Evolutionary conservation across 2,113 vertebrate genomes (phyloP).

Genomic region (Camelus bactrianus): DNA sequence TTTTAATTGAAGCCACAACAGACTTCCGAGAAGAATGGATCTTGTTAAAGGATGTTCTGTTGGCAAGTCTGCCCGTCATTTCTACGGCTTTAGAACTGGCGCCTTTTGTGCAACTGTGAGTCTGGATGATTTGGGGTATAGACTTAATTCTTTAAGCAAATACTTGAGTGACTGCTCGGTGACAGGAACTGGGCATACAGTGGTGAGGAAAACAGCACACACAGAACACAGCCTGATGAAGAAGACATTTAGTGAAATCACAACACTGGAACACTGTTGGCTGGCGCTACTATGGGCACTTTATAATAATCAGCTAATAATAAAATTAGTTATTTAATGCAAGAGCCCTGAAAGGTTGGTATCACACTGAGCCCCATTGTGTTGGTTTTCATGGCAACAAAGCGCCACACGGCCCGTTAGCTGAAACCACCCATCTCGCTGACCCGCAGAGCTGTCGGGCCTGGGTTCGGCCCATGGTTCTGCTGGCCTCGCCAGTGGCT

Average conservation of each 20-base stretch:
- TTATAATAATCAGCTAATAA: not conserved
- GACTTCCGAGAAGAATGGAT: not conserved
- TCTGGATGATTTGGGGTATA: not conserved
- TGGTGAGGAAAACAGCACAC: not conserved
- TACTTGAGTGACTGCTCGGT: not conserved
- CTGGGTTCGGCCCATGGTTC: rapidly evolving
- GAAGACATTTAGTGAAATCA: not conserved
- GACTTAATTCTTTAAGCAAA: not conserved
- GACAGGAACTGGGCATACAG: not conserved
- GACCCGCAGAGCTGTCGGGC: not conserved
- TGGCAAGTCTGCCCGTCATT: not conserved
- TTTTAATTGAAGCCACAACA: not conserved
- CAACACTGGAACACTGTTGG: too few relatives aligned
- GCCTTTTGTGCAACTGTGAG: not conserved
- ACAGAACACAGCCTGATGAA: not conserved
- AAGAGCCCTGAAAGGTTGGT: not conserved
- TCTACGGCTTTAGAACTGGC: not conserved
- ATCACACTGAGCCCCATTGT: rapidly evolving
- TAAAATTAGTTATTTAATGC: too few relatives aligned
- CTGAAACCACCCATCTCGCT: not conserved
- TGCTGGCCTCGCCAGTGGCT: rapidly evolving
- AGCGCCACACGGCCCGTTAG: too few relatives aligned
- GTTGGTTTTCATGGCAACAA: not conserved
- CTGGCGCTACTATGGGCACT: not conserved
- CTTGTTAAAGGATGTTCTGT: not conserved